Percentiles rank a stretch among this genome's conserved stretches.
phyloP scores from a whole-genome alignment of 2,113 vertebrate species.

The Protomyctophum bolini region DNA sequence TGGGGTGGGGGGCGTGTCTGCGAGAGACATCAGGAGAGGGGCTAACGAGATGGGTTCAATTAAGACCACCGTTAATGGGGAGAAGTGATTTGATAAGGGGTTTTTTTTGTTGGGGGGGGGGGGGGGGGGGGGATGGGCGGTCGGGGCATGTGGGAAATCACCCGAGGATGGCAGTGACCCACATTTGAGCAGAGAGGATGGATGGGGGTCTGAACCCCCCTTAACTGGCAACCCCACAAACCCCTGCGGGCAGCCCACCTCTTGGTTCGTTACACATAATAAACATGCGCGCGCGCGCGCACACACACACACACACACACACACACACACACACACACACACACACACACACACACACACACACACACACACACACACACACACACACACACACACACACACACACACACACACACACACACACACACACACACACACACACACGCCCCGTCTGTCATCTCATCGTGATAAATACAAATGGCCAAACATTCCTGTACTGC shows the following conservation, averaged over 20 bases:
- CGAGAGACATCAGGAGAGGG: conserved; percentile 21
- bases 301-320: not conserved
- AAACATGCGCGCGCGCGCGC: conserved; percentile 48
- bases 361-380: conserved; percentile 3
- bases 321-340: not conserved
- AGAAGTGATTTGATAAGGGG: conserved; percentile 42
- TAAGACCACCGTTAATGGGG: conserved; percentile 54
- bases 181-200: conserved; percentile 53
- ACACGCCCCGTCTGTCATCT: conserved; percentile 25
- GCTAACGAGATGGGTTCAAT: conserved; percentile 52
- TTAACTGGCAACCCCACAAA: conserved; percentile 40
- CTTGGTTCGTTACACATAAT: conserved; percentile 66
- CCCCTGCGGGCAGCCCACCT: conserved; percentile 38
- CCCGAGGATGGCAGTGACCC: conserved; percentile 70
- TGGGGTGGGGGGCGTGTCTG: not conserved
- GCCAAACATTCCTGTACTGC: conserved; percentile 53
- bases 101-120: conserved; percentile 3
- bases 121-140: not conserved
- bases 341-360: not conserved
- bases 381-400: conserved; percentile 29
- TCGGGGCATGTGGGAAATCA: conserved; percentile 46
- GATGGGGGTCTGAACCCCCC: conserved; percentile 16
- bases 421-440: conserved; percentile 3
- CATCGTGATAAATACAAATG: conserved; percentile 14
- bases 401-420: conserved; percentile 22